Evolutionary conservation across 2,113 vertebrate species (phyloP).

Genomic region (Narcine bancroftii): DNA sequence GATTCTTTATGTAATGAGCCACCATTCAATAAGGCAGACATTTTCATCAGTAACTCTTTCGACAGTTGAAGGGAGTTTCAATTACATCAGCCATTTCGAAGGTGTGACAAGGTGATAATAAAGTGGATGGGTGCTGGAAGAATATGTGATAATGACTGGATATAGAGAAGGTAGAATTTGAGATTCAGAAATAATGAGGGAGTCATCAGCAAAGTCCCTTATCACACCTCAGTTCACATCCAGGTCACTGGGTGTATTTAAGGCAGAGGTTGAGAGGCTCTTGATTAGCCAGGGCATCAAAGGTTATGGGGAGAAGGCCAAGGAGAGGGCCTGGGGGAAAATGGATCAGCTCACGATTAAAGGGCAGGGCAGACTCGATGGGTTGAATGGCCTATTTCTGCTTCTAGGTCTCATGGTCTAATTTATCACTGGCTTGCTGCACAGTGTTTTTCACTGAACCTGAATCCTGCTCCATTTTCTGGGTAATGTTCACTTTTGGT

Average conservation of each 20-base stretch:
- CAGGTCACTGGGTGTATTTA: too few relatives aligned
- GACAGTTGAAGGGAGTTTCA: background rate
- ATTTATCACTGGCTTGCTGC: background rate
- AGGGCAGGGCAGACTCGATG: too few relatives aligned
- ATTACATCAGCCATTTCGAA: background rate
- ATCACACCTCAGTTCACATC: too few relatives aligned
- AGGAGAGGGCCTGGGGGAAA: too few relatives aligned
- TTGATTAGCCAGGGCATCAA: too few relatives aligned
- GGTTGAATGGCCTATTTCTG: too few relatives aligned
- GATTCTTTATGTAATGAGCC: background rate
- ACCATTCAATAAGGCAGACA: slow-evolving; percentile 17
- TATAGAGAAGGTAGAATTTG: background rate
- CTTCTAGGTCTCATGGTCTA: too few relatives aligned
- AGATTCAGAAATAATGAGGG: background rate
- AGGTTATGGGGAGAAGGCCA: too few relatives aligned
- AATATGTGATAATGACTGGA: background rate
- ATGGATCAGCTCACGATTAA: too few relatives aligned
- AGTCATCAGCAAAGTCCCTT: background rate
- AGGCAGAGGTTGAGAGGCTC: too few relatives aligned
- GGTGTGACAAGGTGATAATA: slow-evolving; percentile 7
- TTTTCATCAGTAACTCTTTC: background rate
- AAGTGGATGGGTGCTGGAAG: background rate
- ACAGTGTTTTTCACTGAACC: background rate
- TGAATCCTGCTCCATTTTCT: background rate
- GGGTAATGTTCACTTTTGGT: too few relatives aligned